These are phyloP conservation scores for Scaptodrosophila latifasciaeformis DNA, from an alignment of 2,888 invertebrate genomes.

Conservation along the genomic window DNA sequence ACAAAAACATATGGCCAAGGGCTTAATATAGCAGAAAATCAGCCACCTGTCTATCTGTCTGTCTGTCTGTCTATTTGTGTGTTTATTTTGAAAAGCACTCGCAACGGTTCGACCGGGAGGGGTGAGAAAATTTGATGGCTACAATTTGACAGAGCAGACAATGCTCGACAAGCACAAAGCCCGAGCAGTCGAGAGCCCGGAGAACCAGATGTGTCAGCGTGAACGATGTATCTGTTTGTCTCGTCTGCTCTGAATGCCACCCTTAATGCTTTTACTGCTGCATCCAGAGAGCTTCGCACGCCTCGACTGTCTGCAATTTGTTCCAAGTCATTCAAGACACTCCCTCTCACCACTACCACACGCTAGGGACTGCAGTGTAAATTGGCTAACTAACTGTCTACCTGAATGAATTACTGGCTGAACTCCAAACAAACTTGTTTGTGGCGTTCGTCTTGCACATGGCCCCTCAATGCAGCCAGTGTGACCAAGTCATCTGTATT, in stretches of 20 bases:
- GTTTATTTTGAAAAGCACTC: too few relatives aligned
- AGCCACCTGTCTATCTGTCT: slow-evolving; percentile 17
- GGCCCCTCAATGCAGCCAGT: not conserved
- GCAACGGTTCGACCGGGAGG: too few relatives aligned
- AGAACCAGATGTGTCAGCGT: slow-evolving; percentile 31
- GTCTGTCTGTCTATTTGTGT: not conserved
- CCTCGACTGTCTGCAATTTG: slow-evolving; percentile 56
- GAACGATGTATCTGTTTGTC: slow-evolving; percentile 2
- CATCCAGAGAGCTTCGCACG: too few relatives aligned
- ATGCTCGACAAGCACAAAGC: not conserved
- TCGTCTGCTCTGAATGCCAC: not conserved
- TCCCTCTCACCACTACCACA: not conserved
- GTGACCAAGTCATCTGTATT: slow-evolving; percentile 30
- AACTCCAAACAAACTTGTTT: too few relatives aligned
- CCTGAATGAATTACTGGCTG: too few relatives aligned
- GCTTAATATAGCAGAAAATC: slow-evolving; percentile 35
- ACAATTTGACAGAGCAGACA: not conserved
- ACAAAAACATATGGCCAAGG: slow-evolving; percentile 17
- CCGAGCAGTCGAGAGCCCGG: not conserved
- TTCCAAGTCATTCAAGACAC: slow-evolving; percentile 66
- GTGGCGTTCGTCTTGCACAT: not conserved
- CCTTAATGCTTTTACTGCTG: slow-evolving; percentile 7
- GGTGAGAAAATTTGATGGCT: too few relatives aligned
- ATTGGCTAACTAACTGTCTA: too few relatives aligned
- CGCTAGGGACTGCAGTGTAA: slow-evolving; percentile 36